phyloP scores from a whole-genome alignment of 2,797 vertebrate species.

The Antennarius maculatus region DNA sequence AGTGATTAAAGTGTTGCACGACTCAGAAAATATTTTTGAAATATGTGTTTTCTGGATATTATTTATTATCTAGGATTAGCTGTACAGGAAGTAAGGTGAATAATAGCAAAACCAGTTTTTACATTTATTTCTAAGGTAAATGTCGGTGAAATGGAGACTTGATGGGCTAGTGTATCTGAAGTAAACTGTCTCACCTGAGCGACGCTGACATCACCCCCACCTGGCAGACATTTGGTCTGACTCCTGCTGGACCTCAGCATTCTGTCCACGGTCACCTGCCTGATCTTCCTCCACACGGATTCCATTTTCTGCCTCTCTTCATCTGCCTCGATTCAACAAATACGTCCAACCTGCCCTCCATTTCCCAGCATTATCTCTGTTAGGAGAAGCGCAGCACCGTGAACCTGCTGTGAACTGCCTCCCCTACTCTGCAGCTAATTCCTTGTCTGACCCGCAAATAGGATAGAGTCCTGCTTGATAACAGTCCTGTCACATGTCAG shows the following conservation, averaged over 20 bases:
- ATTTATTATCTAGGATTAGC: no score
- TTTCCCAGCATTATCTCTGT: constrained; percentile 2
- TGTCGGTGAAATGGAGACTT: not conserved
- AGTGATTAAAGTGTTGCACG: no score
- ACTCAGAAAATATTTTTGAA: no score
- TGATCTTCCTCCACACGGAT: constrained; percentile 67
- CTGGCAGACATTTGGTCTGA: constrained; percentile 35
- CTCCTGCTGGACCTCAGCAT: constrained; percentile 37
- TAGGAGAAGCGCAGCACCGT: not conserved
- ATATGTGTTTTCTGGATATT: no score
- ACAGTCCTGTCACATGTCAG: constrained; percentile 48
- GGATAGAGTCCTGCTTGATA: constrained; percentile 64
- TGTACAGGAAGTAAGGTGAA: not conserved
- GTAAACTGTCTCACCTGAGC: constrained; percentile 57
- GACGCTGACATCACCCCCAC: constrained; percentile 20
- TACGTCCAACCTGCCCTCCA: not conserved
- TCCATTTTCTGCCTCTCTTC: constrained; percentile 44
- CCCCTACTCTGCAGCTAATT: constrained; percentile 41
- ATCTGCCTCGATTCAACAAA: constrained; percentile 8
- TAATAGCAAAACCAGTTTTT: not conserved
- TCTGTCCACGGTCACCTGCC: constrained; percentile 43
- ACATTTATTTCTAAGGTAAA: not conserved
- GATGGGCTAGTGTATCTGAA: not conserved
- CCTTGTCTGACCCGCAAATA: constrained; percentile 59
- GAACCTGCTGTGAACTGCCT: constrained; percentile 14